These are phyloP conservation scores for Pseudopodoces humilis DNA, from an alignment of 2,113 vertebrate species.

Conservation along the genomic window DNA sequence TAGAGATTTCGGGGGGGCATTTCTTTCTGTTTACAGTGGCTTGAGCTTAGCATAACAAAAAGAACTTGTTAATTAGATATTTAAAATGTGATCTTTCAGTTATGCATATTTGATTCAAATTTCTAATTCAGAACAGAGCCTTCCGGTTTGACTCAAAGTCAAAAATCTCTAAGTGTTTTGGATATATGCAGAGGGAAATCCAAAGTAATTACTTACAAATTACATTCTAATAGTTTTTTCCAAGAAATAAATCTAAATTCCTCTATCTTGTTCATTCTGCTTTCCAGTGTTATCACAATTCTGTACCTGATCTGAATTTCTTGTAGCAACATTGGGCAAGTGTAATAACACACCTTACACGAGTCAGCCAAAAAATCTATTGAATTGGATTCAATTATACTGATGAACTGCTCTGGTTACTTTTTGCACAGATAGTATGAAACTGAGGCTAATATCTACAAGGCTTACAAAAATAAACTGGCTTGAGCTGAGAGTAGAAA, in stretches of 20 bases:
- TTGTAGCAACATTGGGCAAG: background rate
- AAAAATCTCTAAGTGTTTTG: background rate
- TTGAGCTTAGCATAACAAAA: background rate
- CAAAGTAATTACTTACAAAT: background rate
- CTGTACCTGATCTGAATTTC: background rate
- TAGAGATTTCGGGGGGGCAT: background rate
- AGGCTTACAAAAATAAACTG: constrained; percentile 1
- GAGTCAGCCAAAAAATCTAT: background rate
- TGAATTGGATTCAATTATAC: background rate
- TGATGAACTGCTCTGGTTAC: background rate
- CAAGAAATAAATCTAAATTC: background rate
- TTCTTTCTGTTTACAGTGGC: background rate
- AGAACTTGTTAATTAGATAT: background rate
- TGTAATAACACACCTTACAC: background rate
- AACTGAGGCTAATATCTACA: background rate
- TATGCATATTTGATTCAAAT: background rate
- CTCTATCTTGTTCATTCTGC: background rate
- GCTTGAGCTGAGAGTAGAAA: background rate
- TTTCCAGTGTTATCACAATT: background rate
- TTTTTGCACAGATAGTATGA: background rate
- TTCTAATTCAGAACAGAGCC: background rate
- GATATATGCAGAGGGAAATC: background rate
- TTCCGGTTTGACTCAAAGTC: background rate
- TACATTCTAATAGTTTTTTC: background rate
- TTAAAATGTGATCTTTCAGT: background rate